These are phyloP conservation scores for Agonopterix heracliana DNA, from an alignment of 2,888 invertebrate genomes.

Conservation along the genomic window DNA sequence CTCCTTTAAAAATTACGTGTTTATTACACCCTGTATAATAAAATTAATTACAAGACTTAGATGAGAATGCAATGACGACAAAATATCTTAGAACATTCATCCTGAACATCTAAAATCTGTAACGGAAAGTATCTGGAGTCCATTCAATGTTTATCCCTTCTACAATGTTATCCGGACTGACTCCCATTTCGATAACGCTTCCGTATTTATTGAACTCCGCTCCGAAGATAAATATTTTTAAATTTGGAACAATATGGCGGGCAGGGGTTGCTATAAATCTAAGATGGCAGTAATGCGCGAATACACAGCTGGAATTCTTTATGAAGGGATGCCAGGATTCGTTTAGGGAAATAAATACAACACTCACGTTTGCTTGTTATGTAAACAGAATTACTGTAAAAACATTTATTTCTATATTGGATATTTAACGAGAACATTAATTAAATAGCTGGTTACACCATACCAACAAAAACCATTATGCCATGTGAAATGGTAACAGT, in stretches of 20 bases:
- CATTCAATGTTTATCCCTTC: slow-evolving; percentile 34
- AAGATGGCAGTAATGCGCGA: slow-evolving; percentile 65
- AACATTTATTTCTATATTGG: too few relatives aligned
- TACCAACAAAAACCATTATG: too few relatives aligned
- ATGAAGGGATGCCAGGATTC: slow-evolving; percentile 58
- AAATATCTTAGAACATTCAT: slow-evolving; percentile 17
- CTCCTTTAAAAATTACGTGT: too few relatives aligned
- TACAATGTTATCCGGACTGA: slow-evolving; percentile 4
- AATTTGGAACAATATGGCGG: slow-evolving; percentile 71
- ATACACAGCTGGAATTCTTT: slow-evolving; percentile 65
- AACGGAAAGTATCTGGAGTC: slow-evolving; percentile 39
- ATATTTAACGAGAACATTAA: too few relatives aligned
- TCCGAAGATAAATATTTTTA: slow-evolving; percentile 63
- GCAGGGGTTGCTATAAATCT: slow-evolving; percentile 70
- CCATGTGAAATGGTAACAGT: slow-evolving; percentile 53
- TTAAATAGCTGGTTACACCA: too few relatives aligned
- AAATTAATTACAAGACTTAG: too few relatives aligned
- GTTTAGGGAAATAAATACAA: slow-evolving; percentile 42
- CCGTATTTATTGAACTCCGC: slow-evolving; percentile 37
- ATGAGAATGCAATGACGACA: too few relatives aligned
- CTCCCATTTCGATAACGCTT: slow-evolving; percentile 29
- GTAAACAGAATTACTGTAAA: too few relatives aligned
- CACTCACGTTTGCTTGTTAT: too few relatives aligned
- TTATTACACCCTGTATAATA: too few relatives aligned
- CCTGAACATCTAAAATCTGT: slow-evolving; percentile 41